phyloP scores from a whole-genome alignment of 1,140 invertebrate species.

The Trypoxylus dichotomus region DNA sequence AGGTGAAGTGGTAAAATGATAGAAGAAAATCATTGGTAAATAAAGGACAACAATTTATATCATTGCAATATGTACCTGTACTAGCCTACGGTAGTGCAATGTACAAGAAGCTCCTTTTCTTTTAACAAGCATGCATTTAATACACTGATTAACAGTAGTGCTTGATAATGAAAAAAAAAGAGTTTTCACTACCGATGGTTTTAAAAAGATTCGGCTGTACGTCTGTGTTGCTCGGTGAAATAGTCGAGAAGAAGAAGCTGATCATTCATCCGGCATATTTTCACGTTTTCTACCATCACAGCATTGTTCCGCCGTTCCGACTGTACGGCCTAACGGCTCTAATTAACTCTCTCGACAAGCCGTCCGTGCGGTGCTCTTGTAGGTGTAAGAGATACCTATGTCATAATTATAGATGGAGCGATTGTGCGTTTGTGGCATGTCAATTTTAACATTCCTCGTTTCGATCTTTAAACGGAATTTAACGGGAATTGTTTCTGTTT shows the following conservation, averaged over 20 bases:
- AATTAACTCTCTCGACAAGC: constrained; percentile 18
- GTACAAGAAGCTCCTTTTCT: too few species aligned
- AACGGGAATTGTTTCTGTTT: constrained; percentile 12
- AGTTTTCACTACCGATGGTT: neutral
- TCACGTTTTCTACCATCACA: constrained; percentile 14
- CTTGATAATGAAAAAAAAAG: too few species aligned
- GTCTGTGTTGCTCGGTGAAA: neutral
- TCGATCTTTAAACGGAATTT: constrained; percentile 24
- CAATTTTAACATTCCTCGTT: constrained; percentile 20
- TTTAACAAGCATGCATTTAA: too few species aligned
- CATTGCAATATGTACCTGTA: too few species aligned
- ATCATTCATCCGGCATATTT: constrained; percentile 4
- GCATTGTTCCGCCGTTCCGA: constrained; percentile 17
- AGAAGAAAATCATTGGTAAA: too few species aligned
- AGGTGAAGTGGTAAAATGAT: too few species aligned
- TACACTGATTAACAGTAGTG: too few species aligned
- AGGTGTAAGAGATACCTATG: constrained; percentile 19
- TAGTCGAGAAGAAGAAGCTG: neutral
- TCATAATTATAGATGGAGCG: constrained; percentile 24
- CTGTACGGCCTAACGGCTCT: constrained; percentile 17
- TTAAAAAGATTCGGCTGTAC: neutral
- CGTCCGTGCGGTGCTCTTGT: constrained; percentile 23
- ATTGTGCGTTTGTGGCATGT: constrained; percentile 24
- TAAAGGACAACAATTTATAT: too few species aligned
- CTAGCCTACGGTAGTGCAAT: too few species aligned